Percentiles rank a stretch among this genome's conserved stretches.
phyloP scores from a whole-genome alignment of 2,113 vertebrate genomes.

The Coracopsis vasa region DNA sequence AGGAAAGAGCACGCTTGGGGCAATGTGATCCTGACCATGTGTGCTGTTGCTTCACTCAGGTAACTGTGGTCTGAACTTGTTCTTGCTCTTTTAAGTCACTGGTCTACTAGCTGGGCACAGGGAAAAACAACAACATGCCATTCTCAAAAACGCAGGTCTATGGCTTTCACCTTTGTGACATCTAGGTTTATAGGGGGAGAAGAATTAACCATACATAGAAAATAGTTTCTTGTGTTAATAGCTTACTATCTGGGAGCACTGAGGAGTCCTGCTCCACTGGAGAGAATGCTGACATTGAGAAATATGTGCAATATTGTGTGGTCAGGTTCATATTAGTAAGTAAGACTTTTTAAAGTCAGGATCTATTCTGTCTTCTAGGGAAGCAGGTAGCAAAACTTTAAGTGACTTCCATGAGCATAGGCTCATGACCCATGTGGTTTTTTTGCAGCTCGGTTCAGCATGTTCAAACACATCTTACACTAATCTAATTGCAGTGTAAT shows the following conservation, averaged over 20 bases:
- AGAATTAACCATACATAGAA: neutral
- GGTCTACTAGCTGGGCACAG: neutral
- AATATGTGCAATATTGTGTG: neutral
- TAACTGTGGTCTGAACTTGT: neutral
- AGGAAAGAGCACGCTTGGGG: rapidly evolving
- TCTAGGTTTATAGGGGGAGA: neutral
- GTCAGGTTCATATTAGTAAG: neutral
- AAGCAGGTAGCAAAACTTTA: neutral
- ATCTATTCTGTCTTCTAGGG: neutral
- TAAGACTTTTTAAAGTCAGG: neutral
- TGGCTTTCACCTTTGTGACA: neutral
- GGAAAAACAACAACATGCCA: neutral
- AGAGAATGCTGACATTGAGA: neutral
- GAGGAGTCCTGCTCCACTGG: neutral
- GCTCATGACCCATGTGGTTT: neutral
- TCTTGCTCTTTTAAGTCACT: neutral
- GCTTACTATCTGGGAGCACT: neutral
- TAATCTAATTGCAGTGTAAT: slow-evolving; percentile 24
- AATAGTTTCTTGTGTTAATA: neutral
- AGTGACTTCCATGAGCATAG: neutral
- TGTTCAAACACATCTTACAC: slow-evolving; percentile 11
- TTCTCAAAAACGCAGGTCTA: neutral
- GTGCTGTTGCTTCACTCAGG: neutral
- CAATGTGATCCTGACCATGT: neutral
- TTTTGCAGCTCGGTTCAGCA: neutral